Conservation (phyloP, 2,797 vertebrate genomes). For the Pelochelys cantorii region DNA sequence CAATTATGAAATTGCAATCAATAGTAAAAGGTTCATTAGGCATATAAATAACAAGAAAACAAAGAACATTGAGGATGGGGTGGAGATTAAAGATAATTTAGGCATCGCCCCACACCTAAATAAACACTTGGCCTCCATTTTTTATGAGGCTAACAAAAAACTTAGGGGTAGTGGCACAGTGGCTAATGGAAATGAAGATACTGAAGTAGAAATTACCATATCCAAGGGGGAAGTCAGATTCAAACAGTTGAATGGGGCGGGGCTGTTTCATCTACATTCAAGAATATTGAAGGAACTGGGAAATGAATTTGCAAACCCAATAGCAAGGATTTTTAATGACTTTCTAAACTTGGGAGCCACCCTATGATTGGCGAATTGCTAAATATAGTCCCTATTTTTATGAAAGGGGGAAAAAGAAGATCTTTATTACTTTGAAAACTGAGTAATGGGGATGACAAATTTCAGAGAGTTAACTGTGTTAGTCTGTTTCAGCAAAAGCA, state of each 20-base stretch:
- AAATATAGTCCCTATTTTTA: not conserved
- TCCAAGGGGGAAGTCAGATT: not conserved
- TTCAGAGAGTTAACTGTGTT: no score
- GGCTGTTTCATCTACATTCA: not conserved
- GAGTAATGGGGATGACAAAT: no score
- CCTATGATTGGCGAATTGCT: not conserved
- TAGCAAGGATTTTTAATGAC: not conserved
- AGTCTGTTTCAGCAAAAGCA: no score
- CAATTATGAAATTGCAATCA: not conserved
- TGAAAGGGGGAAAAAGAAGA: not conserved
- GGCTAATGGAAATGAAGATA: not conserved
- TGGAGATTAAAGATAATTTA: not conserved
- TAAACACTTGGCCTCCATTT: not conserved
- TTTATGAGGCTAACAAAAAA: not conserved
- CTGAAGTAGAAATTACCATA: not conserved
- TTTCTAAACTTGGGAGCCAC: no score
- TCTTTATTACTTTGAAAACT: no score
- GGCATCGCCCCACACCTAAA: not conserved
- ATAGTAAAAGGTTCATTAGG: not conserved
- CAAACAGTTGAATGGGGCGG: not conserved
- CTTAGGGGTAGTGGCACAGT: not conserved
- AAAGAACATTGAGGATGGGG: not conserved
- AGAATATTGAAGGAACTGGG: not conserved
- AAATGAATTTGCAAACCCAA: not conserved
- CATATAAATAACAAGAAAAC: not conserved